A percentile compares a stretch with the other conserved stretches of the same genome.
Conservation (phyloP, 1,140 invertebrate species). For the Drosophila athabasca region DNA sequence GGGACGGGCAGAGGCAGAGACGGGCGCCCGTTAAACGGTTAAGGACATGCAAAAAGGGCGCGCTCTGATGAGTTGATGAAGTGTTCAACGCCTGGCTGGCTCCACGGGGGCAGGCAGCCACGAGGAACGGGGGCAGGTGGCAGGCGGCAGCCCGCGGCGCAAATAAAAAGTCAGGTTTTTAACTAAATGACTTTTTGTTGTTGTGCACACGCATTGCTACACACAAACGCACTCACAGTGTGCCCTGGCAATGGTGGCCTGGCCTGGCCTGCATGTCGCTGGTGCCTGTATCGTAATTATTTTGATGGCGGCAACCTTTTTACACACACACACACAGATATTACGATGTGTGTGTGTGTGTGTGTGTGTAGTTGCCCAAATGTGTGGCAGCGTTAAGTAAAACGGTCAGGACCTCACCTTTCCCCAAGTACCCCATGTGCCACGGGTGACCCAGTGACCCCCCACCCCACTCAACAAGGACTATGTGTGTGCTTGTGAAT, state of each 20-base stretch:
- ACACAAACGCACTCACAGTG: slow-evolving; percentile 76
- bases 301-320: slow-evolving; percentile 77
- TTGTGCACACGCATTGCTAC: slow-evolving; percentile 81
- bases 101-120: slow-evolving; percentile 20
- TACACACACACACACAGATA: slow-evolving; percentile 23
- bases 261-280: slow-evolving; percentile 69
- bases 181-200: slow-evolving; percentile 82
- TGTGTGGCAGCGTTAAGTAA: slow-evolving; percentile 63
- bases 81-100: slow-evolving; percentile 77
- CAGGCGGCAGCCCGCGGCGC: slow-evolving; percentile 61
- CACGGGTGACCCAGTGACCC: not conserved
- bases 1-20: not conserved
- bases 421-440: slow-evolving; percentile 32
- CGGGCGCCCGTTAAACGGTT: slow-evolving; percentile 71
- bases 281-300: slow-evolving; percentile 73
- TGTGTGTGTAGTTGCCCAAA: slow-evolving; percentile 27
- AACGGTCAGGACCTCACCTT: slow-evolving; percentile 71
- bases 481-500: not conserved
- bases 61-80: slow-evolving; percentile 81
- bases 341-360: slow-evolving; percentile 22
- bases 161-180: slow-evolving; percentile 82
- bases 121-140: slow-evolving; percentile 2
- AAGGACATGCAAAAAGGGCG: slow-evolving; percentile 80
- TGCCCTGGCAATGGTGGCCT: not conserved
- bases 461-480: slow-evolving; percentile 4